Conservation (phyloP, 2,797 vertebrate genomes). For the Acanthopagrus latus region DNA sequence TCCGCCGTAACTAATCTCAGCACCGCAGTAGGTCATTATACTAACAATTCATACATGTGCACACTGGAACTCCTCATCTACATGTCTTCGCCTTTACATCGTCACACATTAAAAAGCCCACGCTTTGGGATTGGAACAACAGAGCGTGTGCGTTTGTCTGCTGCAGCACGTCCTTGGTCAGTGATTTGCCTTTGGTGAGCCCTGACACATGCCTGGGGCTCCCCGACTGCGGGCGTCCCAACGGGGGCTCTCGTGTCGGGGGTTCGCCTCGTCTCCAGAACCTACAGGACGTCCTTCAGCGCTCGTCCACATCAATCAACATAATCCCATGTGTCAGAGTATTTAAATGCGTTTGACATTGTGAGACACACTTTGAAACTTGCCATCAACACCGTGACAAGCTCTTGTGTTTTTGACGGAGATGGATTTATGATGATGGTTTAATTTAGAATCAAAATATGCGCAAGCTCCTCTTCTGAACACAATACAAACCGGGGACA, state of each 20-base stretch:
- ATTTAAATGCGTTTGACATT: conserved; percentile 32
- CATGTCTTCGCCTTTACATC: conserved; percentile 55
- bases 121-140: conserved; percentile 40
- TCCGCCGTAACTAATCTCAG: conserved; percentile 53
- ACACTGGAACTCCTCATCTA: conserved; percentile 57
- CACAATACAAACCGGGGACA: conserved; percentile 9
- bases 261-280: conserved; percentile 33
- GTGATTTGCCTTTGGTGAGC: conserved; percentile 54
- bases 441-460: conserved; percentile 29
- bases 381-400: conserved; percentile 1
- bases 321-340: conserved; percentile 36
- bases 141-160: neutral
- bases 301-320: conserved; percentile 57
- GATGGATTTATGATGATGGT: conserved; percentile 18
- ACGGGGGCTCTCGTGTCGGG: conserved; percentile 27
- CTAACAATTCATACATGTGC: conserved; percentile 54
- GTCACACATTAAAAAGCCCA: conserved; percentile 61
- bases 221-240: conserved; percentile 47
- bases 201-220: conserved; percentile 71
- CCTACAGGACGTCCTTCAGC: conserved; percentile 61
- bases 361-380: conserved; percentile 5
- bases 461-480: neutral
- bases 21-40: conserved; percentile 64
- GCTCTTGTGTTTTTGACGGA: conserved; percentile 2
- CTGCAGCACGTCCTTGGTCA: conserved; percentile 57